Evolutionary conservation across 2,888 invertebrate genomes (phyloP).

Genomic region (Drosophila fungiperda): DNA sequence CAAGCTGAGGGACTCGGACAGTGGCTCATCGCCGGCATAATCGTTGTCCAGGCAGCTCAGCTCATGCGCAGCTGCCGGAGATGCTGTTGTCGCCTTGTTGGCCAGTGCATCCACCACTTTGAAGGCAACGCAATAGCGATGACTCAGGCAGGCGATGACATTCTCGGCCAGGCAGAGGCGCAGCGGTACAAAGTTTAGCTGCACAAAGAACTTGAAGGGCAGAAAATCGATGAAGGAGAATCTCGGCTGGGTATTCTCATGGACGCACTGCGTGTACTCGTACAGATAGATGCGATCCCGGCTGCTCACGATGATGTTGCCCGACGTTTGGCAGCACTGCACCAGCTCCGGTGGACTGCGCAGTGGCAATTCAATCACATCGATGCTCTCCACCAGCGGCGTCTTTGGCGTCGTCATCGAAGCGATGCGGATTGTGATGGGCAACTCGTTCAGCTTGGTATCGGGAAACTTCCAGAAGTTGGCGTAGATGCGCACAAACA

Average conservation of each 20-base stretch:
- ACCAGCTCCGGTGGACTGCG: conserved; percentile 87
- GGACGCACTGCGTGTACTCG: conserved; percentile 88
- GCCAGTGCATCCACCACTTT: conserved; percentile 85
- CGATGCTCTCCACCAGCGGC: conserved; percentile 88
- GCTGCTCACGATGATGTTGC: conserved; percentile 83
- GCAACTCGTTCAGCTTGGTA: conserved; percentile 85
- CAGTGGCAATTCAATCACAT: conserved; percentile 91
- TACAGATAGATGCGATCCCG: conserved; percentile 86
- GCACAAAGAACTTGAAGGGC: conserved; percentile 88
- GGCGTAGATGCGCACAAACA: conserved; percentile 89
- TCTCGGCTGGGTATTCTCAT: conserved; percentile 88
- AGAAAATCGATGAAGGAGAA: conserved; percentile 90
- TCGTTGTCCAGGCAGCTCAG: conserved; percentile 70
- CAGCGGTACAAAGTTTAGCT: conserved; percentile 88
- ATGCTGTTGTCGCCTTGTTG: conserved; percentile 34
- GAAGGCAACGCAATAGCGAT: conserved; percentile 88
- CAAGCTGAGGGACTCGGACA: conserved; percentile 79
- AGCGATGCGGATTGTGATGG: conserved; percentile 87
- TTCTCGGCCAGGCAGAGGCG: conserved; percentile 89
- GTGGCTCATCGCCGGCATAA: conserved; percentile 72
- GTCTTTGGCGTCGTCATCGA: conserved; percentile 90
- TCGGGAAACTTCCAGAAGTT: conserved; percentile 87
- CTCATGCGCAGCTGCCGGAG: conserved; percentile 51
- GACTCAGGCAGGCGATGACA: conserved; percentile 88
- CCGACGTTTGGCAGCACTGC: conserved; percentile 87